phyloP scores from a whole-genome alignment of 2,797 vertebrate species.

The Acropternis orthonyx region DNA sequence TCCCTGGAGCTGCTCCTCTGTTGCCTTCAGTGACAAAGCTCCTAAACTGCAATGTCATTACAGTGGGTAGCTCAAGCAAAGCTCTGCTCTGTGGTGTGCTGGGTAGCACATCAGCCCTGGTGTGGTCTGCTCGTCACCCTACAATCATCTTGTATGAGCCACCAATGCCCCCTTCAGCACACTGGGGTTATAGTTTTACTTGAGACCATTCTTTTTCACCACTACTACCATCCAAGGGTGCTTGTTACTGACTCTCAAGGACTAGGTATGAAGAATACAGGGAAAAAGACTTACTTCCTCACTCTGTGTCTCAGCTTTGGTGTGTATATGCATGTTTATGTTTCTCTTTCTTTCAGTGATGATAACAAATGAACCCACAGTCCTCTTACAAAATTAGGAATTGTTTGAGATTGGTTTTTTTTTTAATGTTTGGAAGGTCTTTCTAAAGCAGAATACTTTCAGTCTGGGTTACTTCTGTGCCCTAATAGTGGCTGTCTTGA shows the following conservation, averaged over 20 bases:
- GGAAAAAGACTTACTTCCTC: background rate
- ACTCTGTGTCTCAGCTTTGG: background rate
- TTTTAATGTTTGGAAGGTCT: background rate
- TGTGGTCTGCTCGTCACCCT: background rate
- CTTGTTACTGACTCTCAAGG: background rate
- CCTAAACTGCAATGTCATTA: background rate
- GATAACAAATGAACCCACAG: background rate
- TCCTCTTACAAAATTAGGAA: background rate
- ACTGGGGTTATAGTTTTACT: background rate
- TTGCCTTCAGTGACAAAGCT: background rate
- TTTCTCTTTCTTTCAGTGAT: background rate
- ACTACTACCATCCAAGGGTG: background rate
- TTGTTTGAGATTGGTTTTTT: background rate
- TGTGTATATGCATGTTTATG: background rate
- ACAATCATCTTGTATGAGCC: background rate
- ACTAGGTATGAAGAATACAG: background rate
- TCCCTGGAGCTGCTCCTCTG: background rate
- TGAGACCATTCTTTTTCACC: background rate
- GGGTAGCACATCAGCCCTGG: background rate
- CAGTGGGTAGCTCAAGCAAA: background rate
- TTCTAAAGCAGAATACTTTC: background rate
- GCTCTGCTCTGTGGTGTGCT: background rate
- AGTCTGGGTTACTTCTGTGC: background rate
- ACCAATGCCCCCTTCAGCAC: constrained; percentile 27
- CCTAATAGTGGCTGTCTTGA: background rate